Evolutionary conservation across 2,888 invertebrate species (phyloP), one percentile per base, ranked within the genome.

Genomic region (Hybos culiciformis): DNA sequence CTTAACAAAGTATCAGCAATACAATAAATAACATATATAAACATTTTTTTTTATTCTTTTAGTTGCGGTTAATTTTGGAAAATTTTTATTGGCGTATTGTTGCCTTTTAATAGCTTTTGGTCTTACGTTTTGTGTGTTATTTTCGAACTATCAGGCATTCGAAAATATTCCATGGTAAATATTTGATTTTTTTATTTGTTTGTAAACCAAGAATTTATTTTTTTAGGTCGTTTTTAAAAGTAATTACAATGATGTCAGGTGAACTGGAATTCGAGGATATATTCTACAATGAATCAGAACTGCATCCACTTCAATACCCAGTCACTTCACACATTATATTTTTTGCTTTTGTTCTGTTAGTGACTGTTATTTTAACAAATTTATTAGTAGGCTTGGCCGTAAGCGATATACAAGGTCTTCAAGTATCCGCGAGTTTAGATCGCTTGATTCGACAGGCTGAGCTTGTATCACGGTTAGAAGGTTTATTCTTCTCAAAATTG

Each of bases 191-290:
- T 20, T 23, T 29, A 8, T 6, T 21, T n/a, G 9, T 32, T 19
- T 12, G 24, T 19, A 7, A n/a, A 34, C 40, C 34, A 12, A 18
- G 24, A 20, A 21, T 15, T n/a, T n/a, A n/a, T n/a, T 9, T 11
- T 29, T 39, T 12, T n/a, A 59, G 61, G 56, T 58, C 62, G 0
- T 56, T 86, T 1, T 66, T 87, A 2, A 86, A 87, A 65, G 83
- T 84, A 0, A 75, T 87, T 12, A 81, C 86, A 54, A 87, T 88
- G 87, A 85, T 88, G 86, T 82, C 85, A 0, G 87, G 87, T 0
- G 87, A 88, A 61, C 60, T 87, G 39, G 86, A 86, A 59, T 85
- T 83, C 51, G 86, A 87, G 58, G 85, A 86, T 53, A 80, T 86
- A 48, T 87, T 86, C 59, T 85, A 66, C 5, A 26, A 26, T 2